These are phyloP conservation scores for Latrodectus geometricus DNA, from an alignment of 1,140 invertebrate species.

Conservation along the genomic window DNA sequence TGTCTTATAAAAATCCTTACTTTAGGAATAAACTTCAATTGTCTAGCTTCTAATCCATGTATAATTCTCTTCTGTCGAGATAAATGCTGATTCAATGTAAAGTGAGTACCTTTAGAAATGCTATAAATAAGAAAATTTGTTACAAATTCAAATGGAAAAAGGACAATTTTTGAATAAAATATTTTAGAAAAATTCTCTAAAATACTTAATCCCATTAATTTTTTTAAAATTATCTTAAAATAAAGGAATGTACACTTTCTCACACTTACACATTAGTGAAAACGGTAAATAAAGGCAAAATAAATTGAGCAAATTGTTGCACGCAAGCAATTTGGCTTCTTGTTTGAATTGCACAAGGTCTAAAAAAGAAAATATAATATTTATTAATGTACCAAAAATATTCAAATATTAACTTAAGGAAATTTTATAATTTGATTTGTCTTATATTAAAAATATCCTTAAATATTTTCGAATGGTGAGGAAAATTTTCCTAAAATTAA, in stretches of 20 bases:
- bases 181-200: slow-evolving; percentile 24
- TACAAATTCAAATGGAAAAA: no score
- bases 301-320: slow-evolving; percentile 84
- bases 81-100: slow-evolving; percentile 79
- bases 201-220: slow-evolving; percentile 66
- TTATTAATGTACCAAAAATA: background rate
- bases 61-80: slow-evolving; percentile 79
- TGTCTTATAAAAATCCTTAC: slow-evolving; percentile 68
- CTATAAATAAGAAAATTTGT: slow-evolving; percentile 20
- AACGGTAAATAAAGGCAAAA: slow-evolving; percentile 82
- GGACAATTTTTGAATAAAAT: background rate
- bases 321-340: slow-evolving; percentile 83
- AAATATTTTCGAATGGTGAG: no score
- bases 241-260: no score
- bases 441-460: no score
- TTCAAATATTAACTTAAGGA: no score
- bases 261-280: slow-evolving; percentile 72
- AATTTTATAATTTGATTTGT: no score
- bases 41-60: slow-evolving; percentile 84
- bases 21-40: slow-evolving; percentile 83
- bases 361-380: slow-evolving; percentile 64
- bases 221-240: slow-evolving; percentile 68
- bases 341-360: slow-evolving; percentile 83
- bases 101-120: slow-evolving; percentile 71
- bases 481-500: no score